phyloP scores from a whole-genome alignment of 2,888 invertebrate genomes.

The Epirrita christyi region DNA sequence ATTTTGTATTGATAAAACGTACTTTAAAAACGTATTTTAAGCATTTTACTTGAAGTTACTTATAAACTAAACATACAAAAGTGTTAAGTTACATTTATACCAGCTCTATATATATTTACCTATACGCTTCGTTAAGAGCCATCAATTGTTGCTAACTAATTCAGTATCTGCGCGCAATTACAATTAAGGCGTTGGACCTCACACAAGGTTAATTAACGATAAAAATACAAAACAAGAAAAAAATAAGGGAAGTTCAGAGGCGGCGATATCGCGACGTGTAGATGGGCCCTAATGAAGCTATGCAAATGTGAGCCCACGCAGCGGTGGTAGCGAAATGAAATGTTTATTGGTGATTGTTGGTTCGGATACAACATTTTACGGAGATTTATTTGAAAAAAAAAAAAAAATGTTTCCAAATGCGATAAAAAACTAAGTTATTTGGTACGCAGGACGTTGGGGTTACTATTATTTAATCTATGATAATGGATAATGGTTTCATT shows the following conservation, averaged over 20 bases:
- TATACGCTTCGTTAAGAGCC: constrained; percentile 22
- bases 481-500: too few species aligned
- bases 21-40: too few species aligned
- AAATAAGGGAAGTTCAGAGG: constrained; percentile 45
- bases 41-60: too few species aligned
- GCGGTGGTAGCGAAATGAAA: constrained; percentile 14
- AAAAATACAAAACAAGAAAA: constrained; percentile 45
- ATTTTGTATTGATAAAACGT: too few species aligned
- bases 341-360: constrained; percentile 9
- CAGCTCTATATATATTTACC: constrained; percentile 1
- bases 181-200: constrained; percentile 73
- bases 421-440: too few species aligned
- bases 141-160: constrained; percentile 38
- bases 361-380: too few species aligned
- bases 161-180: constrained; percentile 62
- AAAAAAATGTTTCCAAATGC: too few species aligned
- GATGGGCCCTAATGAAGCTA: constrained; percentile 62
- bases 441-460: too few species aligned
- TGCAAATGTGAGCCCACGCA: constrained; percentile 62
- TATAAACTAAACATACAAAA: too few species aligned
- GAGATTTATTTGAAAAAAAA: too few species aligned
- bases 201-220: constrained; percentile 69
- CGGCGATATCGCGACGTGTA: constrained; percentile 48
- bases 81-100: too few species aligned
- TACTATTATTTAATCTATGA: too few species aligned